Percentiles rank a stretch among this genome's conserved stretches.
These are phyloP conservation scores for Gallinago jamesoni DNA, from an alignment of 2,113 vertebrate genomes.

Conservation along the genomic window DNA sequence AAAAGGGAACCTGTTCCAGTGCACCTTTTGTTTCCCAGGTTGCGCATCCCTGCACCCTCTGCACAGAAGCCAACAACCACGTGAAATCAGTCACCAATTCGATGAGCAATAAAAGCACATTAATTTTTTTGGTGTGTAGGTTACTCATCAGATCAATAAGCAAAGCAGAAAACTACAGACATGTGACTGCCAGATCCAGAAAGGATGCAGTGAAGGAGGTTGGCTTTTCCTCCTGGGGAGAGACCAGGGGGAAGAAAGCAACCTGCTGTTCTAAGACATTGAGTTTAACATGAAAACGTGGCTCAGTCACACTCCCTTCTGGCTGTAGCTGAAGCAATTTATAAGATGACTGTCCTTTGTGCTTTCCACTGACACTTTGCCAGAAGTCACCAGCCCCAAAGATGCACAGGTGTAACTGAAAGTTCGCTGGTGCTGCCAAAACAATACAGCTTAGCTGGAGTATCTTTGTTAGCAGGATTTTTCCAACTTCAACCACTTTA, in stretches of 20 bases:
- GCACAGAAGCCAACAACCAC: not conserved
- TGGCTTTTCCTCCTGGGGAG: not conserved
- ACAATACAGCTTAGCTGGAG: not conserved
- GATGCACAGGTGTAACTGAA: not conserved
- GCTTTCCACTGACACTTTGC: not conserved
- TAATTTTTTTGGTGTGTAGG: not conserved
- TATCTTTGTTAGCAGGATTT: not conserved
- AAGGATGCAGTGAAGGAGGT: not conserved
- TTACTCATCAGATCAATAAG: not conserved
- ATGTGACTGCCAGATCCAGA: not conserved
- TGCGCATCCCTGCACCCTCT: not conserved
- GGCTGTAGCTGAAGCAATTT: not conserved
- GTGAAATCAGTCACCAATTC: not conserved
- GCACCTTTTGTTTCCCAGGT: not conserved
- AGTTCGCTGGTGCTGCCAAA: not conserved
- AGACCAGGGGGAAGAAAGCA: not conserved
- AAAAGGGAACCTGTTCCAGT: not conserved
- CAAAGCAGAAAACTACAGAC: not conserved
- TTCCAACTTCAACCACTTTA: not conserved
- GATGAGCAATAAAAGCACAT: not conserved
- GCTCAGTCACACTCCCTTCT: not conserved
- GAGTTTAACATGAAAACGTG: accelerated
- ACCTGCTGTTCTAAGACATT: not conserved
- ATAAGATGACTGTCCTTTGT: not conserved
- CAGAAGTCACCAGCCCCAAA: not conserved